Base-by-base conservation (phyloP, 2,797 vertebrate species). In the Loris lydekkerianus region DNA sequence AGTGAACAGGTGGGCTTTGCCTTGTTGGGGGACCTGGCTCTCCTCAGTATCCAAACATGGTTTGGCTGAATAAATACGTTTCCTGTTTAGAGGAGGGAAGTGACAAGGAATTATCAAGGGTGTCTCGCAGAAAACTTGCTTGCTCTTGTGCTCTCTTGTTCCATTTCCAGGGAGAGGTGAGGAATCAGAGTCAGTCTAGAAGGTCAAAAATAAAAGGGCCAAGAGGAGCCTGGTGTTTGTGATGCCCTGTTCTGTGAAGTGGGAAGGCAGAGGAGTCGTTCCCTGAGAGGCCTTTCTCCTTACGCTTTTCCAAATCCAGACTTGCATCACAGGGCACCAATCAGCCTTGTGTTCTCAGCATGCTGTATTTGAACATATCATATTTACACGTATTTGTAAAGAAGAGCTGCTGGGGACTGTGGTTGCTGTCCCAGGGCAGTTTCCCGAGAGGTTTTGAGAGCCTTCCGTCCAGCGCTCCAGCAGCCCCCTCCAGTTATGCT, bases 1-100 rank as follows among this genome's bases (percentile, higher is more conserved):
- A 34, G 20, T 10, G 1, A 95, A 27, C 13, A 89, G 43, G 27
- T 56, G 3, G 25, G 10, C 11, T 40, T 9, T 46, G 4, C 18
- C 13, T 72, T 34, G 0, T 40, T 11, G 25, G 7, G 84, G 29
- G n/a, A 5, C 7, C 21, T 83, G 49, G 25, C 15, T 78, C 4
- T 15, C 7, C 18, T 0, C 0, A 29, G 2, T 3, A 10, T 77
- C 73, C 29, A 25, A n/a, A 29, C 53, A 29, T 0, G 2, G 7
- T 43, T 88, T 37, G 60, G 20, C 2, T 17, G 5, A 73, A 25
- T 4, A 2, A 87, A 69, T 2, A 23, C 27, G 65, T 86, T 81
- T 31, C 46, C 46, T 91, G 21, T 70, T 75, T 23, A 20, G 25
- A 65, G 88, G 10, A 80, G 29, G 75, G 21, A 93, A 81, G 58